phyloP scores from a whole-genome alignment of 1,140 invertebrate species.

The Philaenus spumarius region DNA sequence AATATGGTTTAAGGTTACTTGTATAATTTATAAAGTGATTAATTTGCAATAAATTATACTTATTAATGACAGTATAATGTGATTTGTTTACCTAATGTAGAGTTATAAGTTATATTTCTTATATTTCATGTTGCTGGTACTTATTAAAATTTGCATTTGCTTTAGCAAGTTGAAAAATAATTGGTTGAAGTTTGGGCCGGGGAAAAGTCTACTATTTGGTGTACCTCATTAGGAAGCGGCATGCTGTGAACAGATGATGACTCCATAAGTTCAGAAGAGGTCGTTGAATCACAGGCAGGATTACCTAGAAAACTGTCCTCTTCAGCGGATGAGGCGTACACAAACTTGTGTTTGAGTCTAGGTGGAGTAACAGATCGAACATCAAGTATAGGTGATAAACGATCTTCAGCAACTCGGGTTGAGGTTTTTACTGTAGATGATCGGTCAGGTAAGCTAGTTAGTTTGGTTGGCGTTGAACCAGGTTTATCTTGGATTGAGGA shows the following conservation, averaged over 20 bases:
- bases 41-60: too few species aligned
- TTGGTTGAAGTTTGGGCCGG: too few species aligned
- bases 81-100: too few species aligned
- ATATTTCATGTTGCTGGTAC: too few species aligned
- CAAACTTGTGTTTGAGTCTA: conserved; percentile 35
- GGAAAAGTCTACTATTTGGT: background rate
- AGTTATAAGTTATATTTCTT: too few species aligned
- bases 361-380: conserved; percentile 37
- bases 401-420: conserved; percentile 26
- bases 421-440: conserved; percentile 10
- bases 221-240: conserved; percentile 26
- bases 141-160: too few species aligned
- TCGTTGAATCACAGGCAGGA: background rate
- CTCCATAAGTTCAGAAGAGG: conserved; percentile 15
- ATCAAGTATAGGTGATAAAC: conserved; percentile 39
- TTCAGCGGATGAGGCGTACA: conserved; percentile 35
- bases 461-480: conserved; percentile 17
- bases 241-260: conserved; percentile 25
- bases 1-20: too few species aligned
- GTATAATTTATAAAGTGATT: too few species aligned
- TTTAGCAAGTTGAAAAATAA: too few species aligned
- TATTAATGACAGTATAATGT: too few species aligned
- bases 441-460: background rate
- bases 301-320: conserved; percentile 31
- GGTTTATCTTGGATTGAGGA: conserved; percentile 1